Percentiles rank a stretch among this genome's conserved stretches.
Conservation (phyloP, 2,797 vertebrate species). For the Echeneis naucrates region DNA sequence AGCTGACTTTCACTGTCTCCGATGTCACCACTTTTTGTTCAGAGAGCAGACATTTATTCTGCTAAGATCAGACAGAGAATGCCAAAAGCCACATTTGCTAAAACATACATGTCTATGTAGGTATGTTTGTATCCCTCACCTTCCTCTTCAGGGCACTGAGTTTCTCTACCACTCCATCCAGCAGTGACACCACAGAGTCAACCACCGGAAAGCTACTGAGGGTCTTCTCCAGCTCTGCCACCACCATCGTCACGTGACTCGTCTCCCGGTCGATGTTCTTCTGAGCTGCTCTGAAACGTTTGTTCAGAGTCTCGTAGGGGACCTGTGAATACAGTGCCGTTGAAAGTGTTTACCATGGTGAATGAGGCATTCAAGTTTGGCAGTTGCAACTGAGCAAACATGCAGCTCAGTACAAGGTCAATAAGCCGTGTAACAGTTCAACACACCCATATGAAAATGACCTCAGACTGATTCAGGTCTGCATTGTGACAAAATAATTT, state of each 20-base stretch:
- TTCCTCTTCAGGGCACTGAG: conserved; percentile 98
- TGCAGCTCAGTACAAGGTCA: neutral
- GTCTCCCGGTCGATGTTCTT: conserved; percentile 98
- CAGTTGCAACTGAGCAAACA: neutral
- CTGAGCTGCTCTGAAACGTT: conserved; percentile 97
- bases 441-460: neutral
- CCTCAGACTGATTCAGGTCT: neutral
- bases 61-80: neutral
- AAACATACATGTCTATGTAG: neutral
- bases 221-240: conserved; percentile 97
- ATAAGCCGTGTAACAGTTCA: neutral
- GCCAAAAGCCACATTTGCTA: neutral
- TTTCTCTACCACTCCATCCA: conserved; percentile 98
- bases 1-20: too few species aligned
- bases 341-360: neutral
- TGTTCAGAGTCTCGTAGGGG: conserved; percentile 98
- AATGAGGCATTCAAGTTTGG: neutral
- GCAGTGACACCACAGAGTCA: conserved; percentile 96
- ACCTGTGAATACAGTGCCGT: conserved; percentile 82
- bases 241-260: conserved; percentile 99
- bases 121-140: conserved; percentile 73
- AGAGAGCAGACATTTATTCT: neutral
- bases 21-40: too few species aligned
- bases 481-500: neutral
- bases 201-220: conserved; percentile 96